Base-by-base conservation (phyloP, 2,888 invertebrate genomes). In the Nymphalis polychloros region DNA sequence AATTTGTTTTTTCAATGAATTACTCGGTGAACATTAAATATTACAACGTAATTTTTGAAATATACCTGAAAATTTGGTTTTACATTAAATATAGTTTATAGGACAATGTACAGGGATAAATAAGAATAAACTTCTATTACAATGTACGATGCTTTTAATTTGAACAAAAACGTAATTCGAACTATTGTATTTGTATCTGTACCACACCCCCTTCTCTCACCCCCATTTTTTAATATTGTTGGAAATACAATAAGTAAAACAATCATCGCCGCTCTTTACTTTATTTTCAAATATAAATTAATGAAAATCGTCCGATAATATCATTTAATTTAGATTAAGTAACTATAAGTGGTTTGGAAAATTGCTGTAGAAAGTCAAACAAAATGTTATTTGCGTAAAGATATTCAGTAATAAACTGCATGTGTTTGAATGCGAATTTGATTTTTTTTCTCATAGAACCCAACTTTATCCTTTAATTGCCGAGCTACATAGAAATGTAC, bases 281-380 rank as follows among this genome's bases (percentile, higher is more conserved):
- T 57, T 13, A 59, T n/a, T 63, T 63, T 59, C 48, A 53, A 35
- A 60, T 46, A 68, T 16, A 67, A 75, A 72, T 75, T 75, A 76
- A 74, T 79, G 81, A 86, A 41, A 84, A 82, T 90, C 89, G 91
- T 92, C 91, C 91, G 88, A 85, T 86, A 84, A 75, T 79, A 84
- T 84, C 83, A 78, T 77, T 76, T 87, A 84, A 81, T 77, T 66
- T 89, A 83, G 82, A 78, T 64, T 89, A 90, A 88, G 88, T 81
- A 86, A 86, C 72, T 73, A 70, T 89, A 89, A 89, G 89, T 77
- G 86, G 88, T 90, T 90, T 89, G 88, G 87, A 87, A 85, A 85
- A 85, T 85, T 87, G 85, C 84, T 81, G 84, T 90, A 89, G 89
- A 80, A 85, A 84, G 84, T 86, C 85, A 84, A 83, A 79, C 23